Evolutionary conservation across 2,888 invertebrate genomes (phyloP), one percentile per base, ranked within the genome.

Genomic region (Graphium colonna): DNA sequence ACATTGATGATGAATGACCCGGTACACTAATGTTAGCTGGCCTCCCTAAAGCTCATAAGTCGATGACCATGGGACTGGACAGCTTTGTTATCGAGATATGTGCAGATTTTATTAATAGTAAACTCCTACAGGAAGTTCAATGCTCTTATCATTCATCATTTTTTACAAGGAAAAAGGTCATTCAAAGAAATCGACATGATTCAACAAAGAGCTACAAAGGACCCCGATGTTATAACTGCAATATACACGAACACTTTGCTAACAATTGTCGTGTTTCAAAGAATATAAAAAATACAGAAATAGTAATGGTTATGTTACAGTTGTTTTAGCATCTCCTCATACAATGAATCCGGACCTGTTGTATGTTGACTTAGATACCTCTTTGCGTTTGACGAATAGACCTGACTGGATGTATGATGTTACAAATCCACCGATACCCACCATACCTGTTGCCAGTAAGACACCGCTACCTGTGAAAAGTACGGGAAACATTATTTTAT

Each of bases 351-450:
- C 8, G 8, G 15, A 18, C n/a, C 4, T 7, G 7, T 52, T 69
- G 77, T 72, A 65, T 69, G 87, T 67, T 10, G 68, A 67, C 53
- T 61, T 61, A 3, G 65, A 64, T 7, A 67, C 67, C 1, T 63
- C 64, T 9, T 57, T 55, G 49, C 67, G 67, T 40, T 65, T 68
- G 62, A 62, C 63, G 0, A 56, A 55, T 48, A 56, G 59, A 52
- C 50, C 55, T 33, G 58, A 60, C 15, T 61, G 58, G 60, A 52
- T 63, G 13, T 21, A 43, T 49, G 49, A 58, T 59, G 40, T 42
- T 45, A 55, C 46, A 16, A 8, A 48, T 45, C 16, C 64, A 59
- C 48, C 58, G 60, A 43, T 58, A 56, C 21, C 41, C 33, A 46
- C 17, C 45, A 57, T 62, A 16, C 50, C 40, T 16, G 55, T 61